These are phyloP conservation scores for Pocota personata DNA, from an alignment of 2,888 invertebrate genomes.

Conservation along the genomic window DNA sequence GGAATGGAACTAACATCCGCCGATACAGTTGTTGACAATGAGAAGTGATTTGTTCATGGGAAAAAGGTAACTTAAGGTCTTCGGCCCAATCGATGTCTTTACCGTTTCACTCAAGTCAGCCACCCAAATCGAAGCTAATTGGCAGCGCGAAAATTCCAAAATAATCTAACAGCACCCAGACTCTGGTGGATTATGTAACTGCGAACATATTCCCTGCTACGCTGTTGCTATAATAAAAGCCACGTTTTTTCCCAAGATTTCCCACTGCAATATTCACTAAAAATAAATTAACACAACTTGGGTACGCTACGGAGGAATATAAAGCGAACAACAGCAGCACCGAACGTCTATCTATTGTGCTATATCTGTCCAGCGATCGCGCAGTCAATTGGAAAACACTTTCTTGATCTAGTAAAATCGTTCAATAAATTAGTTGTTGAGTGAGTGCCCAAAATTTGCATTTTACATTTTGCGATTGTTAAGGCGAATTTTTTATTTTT, in stretches of 20 bases:
- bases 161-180: conserved; percentile 26
- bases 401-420: conserved; percentile 69
- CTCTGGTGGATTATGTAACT: conserved; percentile 33
- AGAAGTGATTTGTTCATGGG: neutral
- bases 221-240: conserved; percentile 40
- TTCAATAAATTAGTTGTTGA: conserved; percentile 62
- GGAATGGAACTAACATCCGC: neutral
- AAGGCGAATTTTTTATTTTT: neutral
- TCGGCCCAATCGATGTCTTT: conserved; percentile 47
- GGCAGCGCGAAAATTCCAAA: conserved; percentile 29
- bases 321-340: conserved; percentile 34
- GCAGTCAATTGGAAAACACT: conserved; percentile 56
- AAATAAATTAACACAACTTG: conserved; percentile 43
- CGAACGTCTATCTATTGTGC: neutral
- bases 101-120: conserved; percentile 48
- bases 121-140: conserved; percentile 38
- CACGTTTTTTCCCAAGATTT: conserved; percentile 38
- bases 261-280: conserved; percentile 23
- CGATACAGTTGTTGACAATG: neutral
- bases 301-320: conserved; percentile 13
- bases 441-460: conserved; percentile 49
- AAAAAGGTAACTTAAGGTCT: conserved; percentile 41
- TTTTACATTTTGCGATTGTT: conserved; percentile 38
- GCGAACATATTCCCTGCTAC: conserved; percentile 10
- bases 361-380: neutral